Evolutionary conservation across 2,113 vertebrate species (phyloP).

Genomic region (Rhagologus leucostigma): DNA sequence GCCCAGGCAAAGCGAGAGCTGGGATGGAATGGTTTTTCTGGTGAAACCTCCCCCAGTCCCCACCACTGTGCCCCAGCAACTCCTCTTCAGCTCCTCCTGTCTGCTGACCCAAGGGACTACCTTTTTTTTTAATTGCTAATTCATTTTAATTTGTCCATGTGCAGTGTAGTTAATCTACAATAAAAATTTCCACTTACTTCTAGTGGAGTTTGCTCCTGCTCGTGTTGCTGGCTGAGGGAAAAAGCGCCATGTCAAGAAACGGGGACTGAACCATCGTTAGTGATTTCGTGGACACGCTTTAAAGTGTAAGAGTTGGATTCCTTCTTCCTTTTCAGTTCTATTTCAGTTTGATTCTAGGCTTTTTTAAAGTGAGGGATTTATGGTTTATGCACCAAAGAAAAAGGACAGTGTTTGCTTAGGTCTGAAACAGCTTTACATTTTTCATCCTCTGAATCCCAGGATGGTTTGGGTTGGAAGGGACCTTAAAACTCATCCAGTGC

Average conservation of each 20-base stretch:
- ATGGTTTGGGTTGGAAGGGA: background rate
- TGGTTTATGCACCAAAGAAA: background rate
- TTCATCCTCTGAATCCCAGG: background rate
- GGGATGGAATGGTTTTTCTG: background rate
- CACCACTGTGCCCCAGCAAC: background rate
- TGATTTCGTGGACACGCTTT: background rate
- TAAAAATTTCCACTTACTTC: background rate
- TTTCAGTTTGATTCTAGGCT: background rate
- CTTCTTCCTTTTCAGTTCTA: background rate
- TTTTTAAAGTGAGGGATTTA: background rate
- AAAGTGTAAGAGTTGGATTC: background rate
- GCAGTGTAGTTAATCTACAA: background rate
- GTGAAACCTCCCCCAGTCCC: background rate
- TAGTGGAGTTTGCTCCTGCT: background rate
- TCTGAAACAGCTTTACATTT: background rate
- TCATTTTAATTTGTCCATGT: background rate
- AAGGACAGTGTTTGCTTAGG: background rate
- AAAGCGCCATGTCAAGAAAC: accelerated
- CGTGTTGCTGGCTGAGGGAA: background rate
- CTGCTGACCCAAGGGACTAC: background rate
- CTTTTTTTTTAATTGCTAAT: background rate
- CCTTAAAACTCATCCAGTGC: accelerated
- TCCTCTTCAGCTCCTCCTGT: background rate
- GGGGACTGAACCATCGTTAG: accelerated
- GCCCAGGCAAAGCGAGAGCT: background rate